These are phyloP conservation scores for Episyrphus balteatus DNA, from an alignment of 1,140 invertebrate genomes.

Conservation along the genomic window DNA sequence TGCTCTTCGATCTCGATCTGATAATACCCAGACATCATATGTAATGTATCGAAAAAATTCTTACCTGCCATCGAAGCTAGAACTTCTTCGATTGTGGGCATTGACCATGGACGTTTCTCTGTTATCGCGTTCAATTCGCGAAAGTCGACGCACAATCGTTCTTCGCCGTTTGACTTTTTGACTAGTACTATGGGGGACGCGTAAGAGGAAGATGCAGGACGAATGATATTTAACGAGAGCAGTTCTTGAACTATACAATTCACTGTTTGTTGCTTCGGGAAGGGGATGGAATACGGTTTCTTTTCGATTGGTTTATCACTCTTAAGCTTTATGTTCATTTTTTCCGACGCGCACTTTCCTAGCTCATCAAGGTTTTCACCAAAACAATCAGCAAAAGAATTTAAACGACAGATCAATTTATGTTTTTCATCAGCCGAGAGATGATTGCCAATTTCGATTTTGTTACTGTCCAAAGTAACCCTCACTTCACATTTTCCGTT, in stretches of 20 bases:
- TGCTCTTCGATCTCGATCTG: constrained; percentile 35
- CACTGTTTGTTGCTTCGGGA: constrained; percentile 2
- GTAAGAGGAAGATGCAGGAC: constrained; percentile 11
- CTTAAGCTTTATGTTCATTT: neutral
- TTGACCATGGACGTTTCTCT: constrained; percentile 38
- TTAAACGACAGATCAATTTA: neutral
- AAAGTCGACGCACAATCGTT: constrained; percentile 24
- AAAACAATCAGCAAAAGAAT: constrained; percentile 1
- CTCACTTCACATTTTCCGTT: neutral
- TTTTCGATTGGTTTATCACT: neutral
- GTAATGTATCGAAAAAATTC: constrained; percentile 35
- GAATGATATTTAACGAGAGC: neutral
- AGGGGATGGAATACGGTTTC: constrained; percentile 1
- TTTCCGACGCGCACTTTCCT: neutral
- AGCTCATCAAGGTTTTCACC: neutral
- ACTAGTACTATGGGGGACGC: constrained; percentile 13
- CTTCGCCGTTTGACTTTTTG: constrained; percentile 15
- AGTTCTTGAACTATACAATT: constrained; percentile 1
- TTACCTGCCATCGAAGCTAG: constrained; percentile 31
- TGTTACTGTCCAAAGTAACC: neutral
- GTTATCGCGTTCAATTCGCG: constrained; percentile 34
- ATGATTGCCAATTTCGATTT: neutral
- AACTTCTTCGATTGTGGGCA: constrained; percentile 38
- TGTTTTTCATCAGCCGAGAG: neutral
- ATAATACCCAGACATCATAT: constrained; percentile 38